Evolutionary conservation across 2,888 invertebrate species (phyloP), one percentile per base, ranked within the genome.

Genomic region (Malthinus seriepunctatus): DNA sequence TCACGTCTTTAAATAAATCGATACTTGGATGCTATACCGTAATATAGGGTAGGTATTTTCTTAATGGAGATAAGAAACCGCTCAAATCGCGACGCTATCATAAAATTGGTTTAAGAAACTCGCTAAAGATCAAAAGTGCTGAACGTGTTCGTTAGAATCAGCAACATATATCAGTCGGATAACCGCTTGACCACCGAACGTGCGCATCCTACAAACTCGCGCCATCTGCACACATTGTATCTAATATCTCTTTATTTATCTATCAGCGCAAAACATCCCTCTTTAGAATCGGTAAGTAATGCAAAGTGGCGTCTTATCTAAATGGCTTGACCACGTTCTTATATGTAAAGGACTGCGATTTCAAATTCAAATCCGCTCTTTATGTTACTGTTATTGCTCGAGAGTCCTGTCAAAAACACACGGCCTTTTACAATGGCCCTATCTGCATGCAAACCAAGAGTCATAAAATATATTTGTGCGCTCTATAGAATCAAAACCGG

Each of bases 301-400:
- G 74, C 73, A 71, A 71, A 72, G 68, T 64, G 70, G 65, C 69
- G 68, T 67, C 68, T 72, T 73, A 74, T 75, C 74, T 75, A 73
- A 75, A 76, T 71, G 69, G 72, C 73, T 75, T 76, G 76, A 76
- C 76, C 76, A 73, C 70, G 71, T 74, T 72, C 72, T 74, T 73
- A 66, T 72, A 63, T 73, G 67, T 61, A 64, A 65, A 64, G 63
- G 63, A 54, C 58, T 57, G 62, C 67, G 69, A 70, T 72, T 73
- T 68, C 68, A 66, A 68, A 74, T 71, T 72, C 73, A 70, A 74
- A 74, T 71, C 71, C 72, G 66, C 69, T 74, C 69, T 76, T 77
- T 76, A 76, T 76, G 76, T 72, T 76, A 77, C 67, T 76, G 77
- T 77, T 78, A 78, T 78, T 76, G 75, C 76, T 67, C 63, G 62